These are phyloP conservation scores for Ascaphus truei DNA, from an alignment of 2,113 vertebrate genomes.

Conservation along the genomic window DNA sequence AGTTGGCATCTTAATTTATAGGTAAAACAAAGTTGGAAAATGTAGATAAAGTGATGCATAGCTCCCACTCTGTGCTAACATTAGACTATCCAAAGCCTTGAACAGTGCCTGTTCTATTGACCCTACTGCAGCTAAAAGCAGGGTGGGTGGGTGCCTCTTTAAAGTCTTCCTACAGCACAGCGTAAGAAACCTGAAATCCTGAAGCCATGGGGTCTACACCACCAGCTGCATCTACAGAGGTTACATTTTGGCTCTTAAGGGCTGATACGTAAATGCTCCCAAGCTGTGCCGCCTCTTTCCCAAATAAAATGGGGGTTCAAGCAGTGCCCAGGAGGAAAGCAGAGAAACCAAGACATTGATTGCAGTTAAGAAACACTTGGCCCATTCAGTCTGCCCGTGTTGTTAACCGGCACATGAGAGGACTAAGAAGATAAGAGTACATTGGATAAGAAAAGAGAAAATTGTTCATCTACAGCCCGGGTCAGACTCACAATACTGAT, in stretches of 20 bases:
- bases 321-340: neutral
- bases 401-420: neutral
- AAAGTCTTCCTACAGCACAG: no score
- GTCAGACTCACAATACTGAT: no score
- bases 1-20: neutral
- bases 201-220: no score
- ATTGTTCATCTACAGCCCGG: no score
- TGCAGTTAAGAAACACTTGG: neutral
- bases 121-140: no score
- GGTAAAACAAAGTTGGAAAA: neutral
- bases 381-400: neutral
- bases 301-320: neutral
- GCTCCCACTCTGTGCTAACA: constrained; percentile 1
- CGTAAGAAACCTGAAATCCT: no score
- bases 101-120: no score
- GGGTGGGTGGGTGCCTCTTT: no score
- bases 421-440: neutral
- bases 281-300: no score
- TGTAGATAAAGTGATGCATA: constrained; percentile 2
- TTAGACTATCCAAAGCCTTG: neutral
- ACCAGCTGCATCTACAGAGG: no score
- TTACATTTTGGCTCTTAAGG: no score
- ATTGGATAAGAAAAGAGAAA: neutral
- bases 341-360: neutral
- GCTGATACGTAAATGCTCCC: no score